Base-by-base conservation (phyloP, 1,140 invertebrate species). In the Parasteatoda tepidariorum region DNA sequence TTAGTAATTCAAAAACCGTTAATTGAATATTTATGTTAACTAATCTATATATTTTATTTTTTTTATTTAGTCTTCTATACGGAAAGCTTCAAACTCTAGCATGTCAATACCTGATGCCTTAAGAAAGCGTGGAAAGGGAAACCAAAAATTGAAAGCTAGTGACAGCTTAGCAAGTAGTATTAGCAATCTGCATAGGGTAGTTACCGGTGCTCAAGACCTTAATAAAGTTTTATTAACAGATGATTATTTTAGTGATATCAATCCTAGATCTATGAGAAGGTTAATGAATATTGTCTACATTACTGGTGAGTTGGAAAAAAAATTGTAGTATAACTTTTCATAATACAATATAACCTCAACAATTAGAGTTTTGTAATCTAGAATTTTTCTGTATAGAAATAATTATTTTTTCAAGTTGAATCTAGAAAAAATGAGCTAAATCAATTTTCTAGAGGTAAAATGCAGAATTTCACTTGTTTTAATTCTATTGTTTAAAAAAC, bases 281-380 rank as follows among this genome's bases (percentile, higher is more conserved):
- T 91, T 99, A 9, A 97, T 99, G 95, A 99, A 99, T 89, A 97
- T 99, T 84, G 94, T 99, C 59, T 98, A 98, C 87, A 94, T 99
- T 24, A 98, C 96, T 83, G 96, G 95, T 95, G 89, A 87, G 87
- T 15, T 48, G 2, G 18, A 59, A 9, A 9, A 5, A 59, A 41
- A 41, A 6, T 41, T 41, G n/a, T n/a, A n/a, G n/a, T n/a, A n/a
- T n/a, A n/a, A n/a, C n/a, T n/a, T n/a, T n/a, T 48, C 7, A 18
- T 48, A 48, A 9, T 48, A 9, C 7, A 48, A 48, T 48, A 18
- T 48, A 9, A 48, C 41, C 7, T 48, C 41, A 48, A 7, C 41
- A 48, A 9, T 48, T 48, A 48, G 7, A 48, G 41, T 48, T 48
- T 48, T 48, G 7, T 7, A 7, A 9, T 9, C 18, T 48, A 48